These are phyloP conservation scores for Xestia sexstrigata DNA, from an alignment of 2,888 invertebrate species.

Conservation along the genomic window DNA sequence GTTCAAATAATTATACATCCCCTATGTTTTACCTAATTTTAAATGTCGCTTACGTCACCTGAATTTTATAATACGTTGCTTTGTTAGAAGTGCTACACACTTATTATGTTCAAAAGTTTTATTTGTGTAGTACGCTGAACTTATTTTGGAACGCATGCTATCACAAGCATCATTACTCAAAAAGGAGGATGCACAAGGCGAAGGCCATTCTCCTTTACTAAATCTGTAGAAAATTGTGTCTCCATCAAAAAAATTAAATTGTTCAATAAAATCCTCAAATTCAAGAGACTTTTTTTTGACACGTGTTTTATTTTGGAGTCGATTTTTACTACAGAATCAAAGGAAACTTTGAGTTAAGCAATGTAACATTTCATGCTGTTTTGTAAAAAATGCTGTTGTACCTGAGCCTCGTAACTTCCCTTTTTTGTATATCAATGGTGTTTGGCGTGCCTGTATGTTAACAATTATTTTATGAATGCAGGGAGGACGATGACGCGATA, in stretches of 20 bases:
- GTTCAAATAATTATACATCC: neutral
- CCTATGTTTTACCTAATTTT: conserved; percentile 9
- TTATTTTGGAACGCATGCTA: neutral
- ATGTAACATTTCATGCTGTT: too few species aligned
- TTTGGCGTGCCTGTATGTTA: neutral
- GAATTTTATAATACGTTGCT: neutral
- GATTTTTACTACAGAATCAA: neutral
- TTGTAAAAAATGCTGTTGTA: too few species aligned
- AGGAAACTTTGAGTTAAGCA: too few species aligned
- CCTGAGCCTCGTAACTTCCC: neutral
- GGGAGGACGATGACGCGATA: conserved; percentile 95
- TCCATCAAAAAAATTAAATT: neutral
- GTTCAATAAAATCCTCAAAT: neutral
- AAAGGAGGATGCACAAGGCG: neutral
- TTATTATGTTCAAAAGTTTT: neutral
- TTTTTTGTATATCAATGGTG: neutral
- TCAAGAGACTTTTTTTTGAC: neutral
- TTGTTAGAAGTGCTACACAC: neutral
- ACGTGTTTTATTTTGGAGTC: neutral
- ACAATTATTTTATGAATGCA: conserved; percentile 59
- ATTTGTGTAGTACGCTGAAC: neutral
- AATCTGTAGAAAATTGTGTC: neutral
- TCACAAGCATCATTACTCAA: neutral
- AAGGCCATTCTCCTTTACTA: neutral
- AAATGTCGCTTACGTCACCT: conserved; percentile 40